A percentile compares a stretch with the other conserved stretches of the same genome.
These are phyloP conservation scores for Philonicus albiceps DNA, from an alignment of 2,888 invertebrate species.

Conservation along the genomic window DNA sequence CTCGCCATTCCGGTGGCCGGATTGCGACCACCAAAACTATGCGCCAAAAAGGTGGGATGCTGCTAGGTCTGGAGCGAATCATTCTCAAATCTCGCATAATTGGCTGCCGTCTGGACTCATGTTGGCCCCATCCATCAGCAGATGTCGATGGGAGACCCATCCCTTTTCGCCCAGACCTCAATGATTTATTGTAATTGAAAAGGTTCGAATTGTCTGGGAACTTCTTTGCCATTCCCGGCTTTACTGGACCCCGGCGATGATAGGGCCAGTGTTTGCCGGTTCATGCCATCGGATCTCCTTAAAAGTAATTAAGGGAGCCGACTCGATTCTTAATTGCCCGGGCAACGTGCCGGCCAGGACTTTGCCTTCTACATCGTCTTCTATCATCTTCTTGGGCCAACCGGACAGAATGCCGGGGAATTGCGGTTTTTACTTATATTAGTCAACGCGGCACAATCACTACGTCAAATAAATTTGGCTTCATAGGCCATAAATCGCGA, in stretches of 20 bases:
- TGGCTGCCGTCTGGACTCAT: not conserved
- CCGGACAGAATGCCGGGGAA: no score
- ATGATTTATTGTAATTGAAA: slow-evolving; percentile 37
- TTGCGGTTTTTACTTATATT: not conserved
- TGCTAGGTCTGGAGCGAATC: not conserved
- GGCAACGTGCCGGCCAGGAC: not conserved
- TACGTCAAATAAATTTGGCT: not conserved
- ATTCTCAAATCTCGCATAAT: not conserved
- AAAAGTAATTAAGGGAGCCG: not conserved
- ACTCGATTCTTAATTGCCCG: not conserved
- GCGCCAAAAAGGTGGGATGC: not conserved
- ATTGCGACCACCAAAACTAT: not conserved
- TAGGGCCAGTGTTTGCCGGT: not conserved
- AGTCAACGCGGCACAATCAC: not conserved
- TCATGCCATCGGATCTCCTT: not conserved
- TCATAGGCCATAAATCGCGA: not conserved
- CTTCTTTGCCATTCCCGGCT: not conserved
- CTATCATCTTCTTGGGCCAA: no score
- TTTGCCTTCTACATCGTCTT: not conserved
- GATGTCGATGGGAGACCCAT: slow-evolving; percentile 11
- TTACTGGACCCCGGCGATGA: not conserved
- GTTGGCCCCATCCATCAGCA: slow-evolving; percentile 19
- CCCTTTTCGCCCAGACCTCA: slow-evolving; percentile 3
- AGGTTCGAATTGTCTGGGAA: slow-evolving; percentile 13
- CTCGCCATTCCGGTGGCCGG: not conserved